phyloP scores from a whole-genome alignment of 1,140 invertebrate genomes.

The Solen grandis region DNA sequence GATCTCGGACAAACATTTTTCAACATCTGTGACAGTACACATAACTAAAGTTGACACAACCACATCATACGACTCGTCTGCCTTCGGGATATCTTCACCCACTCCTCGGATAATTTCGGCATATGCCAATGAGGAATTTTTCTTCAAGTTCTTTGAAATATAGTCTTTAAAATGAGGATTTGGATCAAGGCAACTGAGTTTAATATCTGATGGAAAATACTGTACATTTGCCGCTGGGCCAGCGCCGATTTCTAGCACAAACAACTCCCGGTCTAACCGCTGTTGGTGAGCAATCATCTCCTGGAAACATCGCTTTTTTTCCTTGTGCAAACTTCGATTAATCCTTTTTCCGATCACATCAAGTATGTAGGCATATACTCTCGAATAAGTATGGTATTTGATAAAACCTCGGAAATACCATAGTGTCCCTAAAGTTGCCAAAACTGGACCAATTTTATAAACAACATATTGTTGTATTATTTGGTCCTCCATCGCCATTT shows the following conservation, averaged over 20 bases:
- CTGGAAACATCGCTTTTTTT: neutral
- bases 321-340: neutral
- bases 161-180: neutral
- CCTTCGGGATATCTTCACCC: neutral
- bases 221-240: neutral
- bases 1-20: neutral
- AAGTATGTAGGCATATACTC: neutral
- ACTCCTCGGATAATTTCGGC: conserved; percentile 1
- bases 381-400: neutral
- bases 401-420: neutral
- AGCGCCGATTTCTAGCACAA: conserved; percentile 6
- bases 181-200: conserved; percentile 4
- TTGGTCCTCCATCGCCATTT: too few relatives aligned
- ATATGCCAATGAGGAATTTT: neutral
- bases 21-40: conserved; percentile 4
- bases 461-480: too few relatives aligned
- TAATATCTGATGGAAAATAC: neutral
- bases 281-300: neutral
- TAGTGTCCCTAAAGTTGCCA: neutral
- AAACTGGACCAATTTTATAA: neutral
- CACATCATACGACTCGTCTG: conserved; percentile 1
- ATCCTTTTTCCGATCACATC: neutral
- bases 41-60: neutral
- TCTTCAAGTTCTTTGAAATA: neutral
- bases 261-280: neutral